These are phyloP conservation scores for Nycticryphes semicollaris DNA, from an alignment of 2,113 vertebrate species.

Conservation along the genomic window DNA sequence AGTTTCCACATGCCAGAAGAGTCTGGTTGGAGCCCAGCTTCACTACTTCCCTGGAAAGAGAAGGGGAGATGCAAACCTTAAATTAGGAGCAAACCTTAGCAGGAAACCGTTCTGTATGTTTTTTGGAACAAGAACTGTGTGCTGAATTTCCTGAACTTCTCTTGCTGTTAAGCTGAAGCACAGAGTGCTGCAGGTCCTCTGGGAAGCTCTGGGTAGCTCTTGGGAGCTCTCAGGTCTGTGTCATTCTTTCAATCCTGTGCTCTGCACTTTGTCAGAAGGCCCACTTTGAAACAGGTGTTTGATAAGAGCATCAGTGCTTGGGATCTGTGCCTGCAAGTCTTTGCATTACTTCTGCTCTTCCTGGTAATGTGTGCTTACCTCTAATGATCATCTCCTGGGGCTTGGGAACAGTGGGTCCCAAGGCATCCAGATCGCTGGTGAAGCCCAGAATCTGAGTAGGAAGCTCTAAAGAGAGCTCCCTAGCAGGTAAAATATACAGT, in stretches of 20 bases:
- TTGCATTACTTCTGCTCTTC: neutral
- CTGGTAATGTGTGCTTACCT: neutral
- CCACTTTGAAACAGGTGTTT: neutral
- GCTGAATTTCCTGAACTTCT: neutral
- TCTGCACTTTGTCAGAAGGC: neutral
- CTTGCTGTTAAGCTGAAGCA: neutral
- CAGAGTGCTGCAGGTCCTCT: neutral
- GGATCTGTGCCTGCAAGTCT: neutral
- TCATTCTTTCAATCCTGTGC: neutral
- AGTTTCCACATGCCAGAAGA: neutral
- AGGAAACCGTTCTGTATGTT: neutral
- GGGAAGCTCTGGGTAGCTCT: neutral
- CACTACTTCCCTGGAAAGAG: neutral
- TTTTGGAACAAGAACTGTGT: neutral
- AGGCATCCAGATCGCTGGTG: neutral
- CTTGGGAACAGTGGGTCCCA: neutral
- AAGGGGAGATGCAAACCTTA: neutral
- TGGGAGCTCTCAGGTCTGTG: neutral
- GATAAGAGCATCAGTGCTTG: neutral
- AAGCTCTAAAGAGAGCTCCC: neutral
- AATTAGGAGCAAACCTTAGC: neutral
- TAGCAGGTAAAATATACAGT: fast-evolving
- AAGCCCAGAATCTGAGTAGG: neutral
- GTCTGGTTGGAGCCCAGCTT: neutral
- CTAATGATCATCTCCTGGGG: neutral